Percentiles rank a stretch among this genome's conserved stretches.
These are phyloP conservation scores for Apostichopus parvimensis DNA, from an alignment of 35 echinoderm and acorn worm species.

Conservation along the genomic window DNA sequence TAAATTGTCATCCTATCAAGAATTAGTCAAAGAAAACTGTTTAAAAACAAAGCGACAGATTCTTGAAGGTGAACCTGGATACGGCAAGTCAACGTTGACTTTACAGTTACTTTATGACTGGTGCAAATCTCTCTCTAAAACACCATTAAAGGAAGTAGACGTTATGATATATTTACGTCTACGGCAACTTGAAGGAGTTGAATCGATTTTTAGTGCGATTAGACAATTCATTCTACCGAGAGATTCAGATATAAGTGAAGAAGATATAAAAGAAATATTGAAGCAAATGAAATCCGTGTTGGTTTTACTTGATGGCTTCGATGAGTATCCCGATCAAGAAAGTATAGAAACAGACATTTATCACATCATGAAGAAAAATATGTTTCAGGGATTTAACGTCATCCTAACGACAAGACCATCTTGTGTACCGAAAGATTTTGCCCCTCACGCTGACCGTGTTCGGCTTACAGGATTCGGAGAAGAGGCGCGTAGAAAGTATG, in stretches of 20 bases:
- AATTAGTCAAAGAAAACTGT: not conserved
- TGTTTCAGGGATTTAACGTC: not conserved
- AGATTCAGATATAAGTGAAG: not conserved
- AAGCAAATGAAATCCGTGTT: not conserved
- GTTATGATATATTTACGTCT: not conserved
- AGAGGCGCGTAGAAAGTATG: not conserved
- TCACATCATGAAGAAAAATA: not conserved
- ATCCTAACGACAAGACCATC: not conserved
- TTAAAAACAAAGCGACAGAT: not conserved
- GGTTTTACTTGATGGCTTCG: not conserved
- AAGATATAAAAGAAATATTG: not conserved
- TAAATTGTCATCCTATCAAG: not conserved
- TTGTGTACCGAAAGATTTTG: not conserved
- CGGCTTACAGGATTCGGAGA: too few relatives aligned
- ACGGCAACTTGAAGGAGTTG: not conserved
- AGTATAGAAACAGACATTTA: not conserved
- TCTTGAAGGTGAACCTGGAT: not conserved
- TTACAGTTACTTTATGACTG: not conserved
- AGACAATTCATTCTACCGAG: not conserved
- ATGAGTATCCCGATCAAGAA: conserved; percentile 13
- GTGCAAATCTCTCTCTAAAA: not conserved
- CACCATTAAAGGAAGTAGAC: not conserved
- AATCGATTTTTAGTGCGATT: not conserved
- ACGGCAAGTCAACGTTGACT: not conserved
- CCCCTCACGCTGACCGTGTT: not conserved